Evolutionary conservation across 2,113 vertebrate species (phyloP), one percentile per base, ranked within the genome.

Genomic region (Petromus typicus): DNA sequence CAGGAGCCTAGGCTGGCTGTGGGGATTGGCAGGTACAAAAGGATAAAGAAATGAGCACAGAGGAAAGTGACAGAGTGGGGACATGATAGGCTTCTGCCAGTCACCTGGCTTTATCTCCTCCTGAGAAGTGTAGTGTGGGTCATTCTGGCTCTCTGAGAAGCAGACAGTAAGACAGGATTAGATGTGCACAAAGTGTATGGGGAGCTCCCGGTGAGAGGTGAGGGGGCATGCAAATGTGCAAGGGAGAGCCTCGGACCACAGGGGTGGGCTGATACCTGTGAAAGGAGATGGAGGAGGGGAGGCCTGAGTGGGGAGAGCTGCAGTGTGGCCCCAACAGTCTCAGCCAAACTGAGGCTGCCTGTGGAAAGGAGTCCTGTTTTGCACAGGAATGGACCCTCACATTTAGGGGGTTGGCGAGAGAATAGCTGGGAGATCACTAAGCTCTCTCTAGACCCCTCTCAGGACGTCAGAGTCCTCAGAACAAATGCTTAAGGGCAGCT

Each of bases 41-140:
- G 27, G 17, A 5, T 20, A 32, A 18, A 48, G 11, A 25, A 87
- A 22, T 0, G n/a, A 73, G 34, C 69, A 32, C 54, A 83, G 85
- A 57, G 71, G 23, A 7, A 18, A 76, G 66, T 69, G 67, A 23
- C 25, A 18, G 37, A 3, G 1, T 30, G 5, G 8, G 20, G 6
- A 16, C 25, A 5, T 7, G 48, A 67, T 30, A 6, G 11, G 23
- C 2, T 1, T 9, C 0, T 45, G 27, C 40, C 2, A 64, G 34
- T 8, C 5, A 16, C 43, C 63, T 37, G 18, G 48, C 32, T 73
- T 43, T 57, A 22, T 17, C 45, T 69, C 56, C 54, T 86, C 51
- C 76, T 43, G 30, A 91, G 90, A 93, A 61, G 61, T 17, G 23
- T 22, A 61, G 61, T 17, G 23, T 22, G 54, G 16, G 45, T 94